These are phyloP conservation scores for Hestina assimilis DNA, from an alignment of 1,140 invertebrate genomes.

Conservation along the genomic window DNA sequence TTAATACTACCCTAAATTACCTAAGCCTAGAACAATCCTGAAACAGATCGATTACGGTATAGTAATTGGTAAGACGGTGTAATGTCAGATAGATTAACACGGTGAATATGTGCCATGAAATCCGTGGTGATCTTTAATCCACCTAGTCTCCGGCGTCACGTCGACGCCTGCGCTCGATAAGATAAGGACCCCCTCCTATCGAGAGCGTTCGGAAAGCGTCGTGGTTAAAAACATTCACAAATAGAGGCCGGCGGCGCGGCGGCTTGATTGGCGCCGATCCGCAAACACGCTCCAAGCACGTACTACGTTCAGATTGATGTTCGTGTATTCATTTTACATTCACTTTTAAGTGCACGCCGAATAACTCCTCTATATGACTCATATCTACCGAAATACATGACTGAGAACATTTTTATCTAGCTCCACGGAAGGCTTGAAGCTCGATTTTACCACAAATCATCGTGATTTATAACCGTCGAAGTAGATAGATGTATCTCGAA, in stretches of 20 bases:
- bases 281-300: slow-evolving; percentile 36
- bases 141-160: slow-evolving; percentile 40
- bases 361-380: slow-evolving; percentile 15
- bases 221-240: slow-evolving; percentile 51
- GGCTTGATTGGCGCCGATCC: slow-evolving; percentile 42
- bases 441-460: slow-evolving; percentile 2
- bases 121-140: slow-evolving; percentile 32
- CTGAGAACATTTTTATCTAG: slow-evolving; percentile 10
- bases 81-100: not conserved
- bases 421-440: not conserved
- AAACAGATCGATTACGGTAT: not conserved
- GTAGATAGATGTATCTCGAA: slow-evolving; percentile 7
- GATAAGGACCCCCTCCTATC: slow-evolving; percentile 48
- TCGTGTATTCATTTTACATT: slow-evolving; percentile 26
- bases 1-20: not conserved
- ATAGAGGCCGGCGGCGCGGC: slow-evolving; percentile 44
- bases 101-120: not conserved
- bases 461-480: slow-evolving; percentile 1
- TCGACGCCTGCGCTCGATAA: slow-evolving; percentile 55
- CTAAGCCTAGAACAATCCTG: not conserved
- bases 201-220: slow-evolving; percentile 32
- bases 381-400: slow-evolving; percentile 8
- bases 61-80: not conserved
- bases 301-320: slow-evolving; percentile 37
- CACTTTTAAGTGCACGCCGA: slow-evolving; percentile 31